Conservation (phyloP, 2,113 vertebrate species). For the Dicaeum eximium region DNA sequence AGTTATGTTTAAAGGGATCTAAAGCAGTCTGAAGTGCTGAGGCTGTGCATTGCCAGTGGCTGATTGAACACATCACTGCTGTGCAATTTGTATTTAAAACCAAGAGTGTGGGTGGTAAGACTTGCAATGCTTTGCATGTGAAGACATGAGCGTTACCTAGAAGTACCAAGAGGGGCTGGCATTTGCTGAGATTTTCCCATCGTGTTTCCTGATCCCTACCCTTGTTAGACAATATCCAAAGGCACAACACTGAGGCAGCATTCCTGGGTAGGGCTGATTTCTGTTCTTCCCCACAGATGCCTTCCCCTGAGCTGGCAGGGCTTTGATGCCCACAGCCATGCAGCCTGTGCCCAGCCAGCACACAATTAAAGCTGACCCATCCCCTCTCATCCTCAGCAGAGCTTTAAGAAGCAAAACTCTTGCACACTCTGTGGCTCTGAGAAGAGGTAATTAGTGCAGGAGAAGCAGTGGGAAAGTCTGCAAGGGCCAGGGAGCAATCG, state of each 20-base stretch:
- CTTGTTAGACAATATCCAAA: not conserved
- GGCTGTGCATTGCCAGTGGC: not conserved
- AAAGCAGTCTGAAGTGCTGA: not conserved
- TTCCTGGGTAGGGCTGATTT: not conserved
- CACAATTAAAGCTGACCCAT: not conserved
- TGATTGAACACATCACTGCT: rapidly evolving
- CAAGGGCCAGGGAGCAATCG: not conserved
- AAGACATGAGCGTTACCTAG: not conserved
- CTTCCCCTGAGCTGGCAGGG: not conserved
- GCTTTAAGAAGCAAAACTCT: not conserved
- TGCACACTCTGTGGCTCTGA: not conserved
- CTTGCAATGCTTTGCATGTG: not conserved
- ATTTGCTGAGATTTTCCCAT: not conserved
- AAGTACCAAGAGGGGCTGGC: not conserved
- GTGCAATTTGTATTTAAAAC: not conserved
- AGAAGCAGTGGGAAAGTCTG: not conserved
- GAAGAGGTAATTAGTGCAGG: not conserved
- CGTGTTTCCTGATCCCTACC: rapidly evolving
- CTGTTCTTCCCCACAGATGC: not conserved
- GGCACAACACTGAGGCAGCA: rapidly evolving
- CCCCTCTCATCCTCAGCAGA: not conserved
- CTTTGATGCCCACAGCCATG: not conserved
- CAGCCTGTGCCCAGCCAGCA: not conserved
- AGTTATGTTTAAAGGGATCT: not conserved
- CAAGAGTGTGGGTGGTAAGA: not conserved